Evolutionary conservation across 1,140 invertebrate genomes (phyloP).

Genomic region (Diabrotica virgifera): DNA sequence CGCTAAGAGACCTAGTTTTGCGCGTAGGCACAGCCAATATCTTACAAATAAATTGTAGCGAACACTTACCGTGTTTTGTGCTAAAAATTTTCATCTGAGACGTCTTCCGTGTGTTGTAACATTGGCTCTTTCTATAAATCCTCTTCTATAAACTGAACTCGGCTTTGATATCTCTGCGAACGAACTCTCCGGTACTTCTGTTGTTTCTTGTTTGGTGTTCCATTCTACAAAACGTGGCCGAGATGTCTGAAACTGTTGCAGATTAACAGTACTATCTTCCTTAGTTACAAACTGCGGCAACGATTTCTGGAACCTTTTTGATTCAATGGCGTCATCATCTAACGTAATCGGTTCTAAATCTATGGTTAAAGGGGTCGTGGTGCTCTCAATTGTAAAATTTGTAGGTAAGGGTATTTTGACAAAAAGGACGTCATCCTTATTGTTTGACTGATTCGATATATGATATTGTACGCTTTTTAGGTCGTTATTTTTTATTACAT

Average conservation of each 20-base stretch:
- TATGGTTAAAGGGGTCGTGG: slow-evolving; percentile 11
- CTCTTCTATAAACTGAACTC: slow-evolving; percentile 30
- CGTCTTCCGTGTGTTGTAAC: slow-evolving; percentile 20
- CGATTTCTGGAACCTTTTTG: slow-evolving; percentile 20
- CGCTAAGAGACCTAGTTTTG: no score
- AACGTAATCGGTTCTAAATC: slow-evolving; percentile 27
- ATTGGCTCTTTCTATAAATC: slow-evolving; percentile 37
- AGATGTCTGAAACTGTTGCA: neutral
- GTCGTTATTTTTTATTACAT: slow-evolving; percentile 43
- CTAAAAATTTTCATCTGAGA: neutral
- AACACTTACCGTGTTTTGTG: no score
- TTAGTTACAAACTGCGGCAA: slow-evolving; percentile 6
- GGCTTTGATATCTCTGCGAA: slow-evolving; percentile 20
- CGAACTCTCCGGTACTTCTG: neutral
- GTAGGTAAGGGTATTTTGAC: slow-evolving; percentile 44
- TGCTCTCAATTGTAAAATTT: slow-evolving; percentile 33
- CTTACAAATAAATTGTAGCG: no score
- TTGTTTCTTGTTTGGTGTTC: slow-evolving; percentile 1
- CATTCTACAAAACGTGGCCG: neutral
- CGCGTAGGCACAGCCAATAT: no score
- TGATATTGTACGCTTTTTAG: slow-evolving; percentile 41
- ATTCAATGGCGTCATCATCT: slow-evolving; percentile 13
- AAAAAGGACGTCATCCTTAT: slow-evolving; percentile 39
- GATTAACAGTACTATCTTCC: neutral
- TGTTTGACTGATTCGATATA: slow-evolving; percentile 40